Evolutionary conservation across 2,888 invertebrate species (phyloP).

Genomic region (Caenorhabditis angaria): DNA sequence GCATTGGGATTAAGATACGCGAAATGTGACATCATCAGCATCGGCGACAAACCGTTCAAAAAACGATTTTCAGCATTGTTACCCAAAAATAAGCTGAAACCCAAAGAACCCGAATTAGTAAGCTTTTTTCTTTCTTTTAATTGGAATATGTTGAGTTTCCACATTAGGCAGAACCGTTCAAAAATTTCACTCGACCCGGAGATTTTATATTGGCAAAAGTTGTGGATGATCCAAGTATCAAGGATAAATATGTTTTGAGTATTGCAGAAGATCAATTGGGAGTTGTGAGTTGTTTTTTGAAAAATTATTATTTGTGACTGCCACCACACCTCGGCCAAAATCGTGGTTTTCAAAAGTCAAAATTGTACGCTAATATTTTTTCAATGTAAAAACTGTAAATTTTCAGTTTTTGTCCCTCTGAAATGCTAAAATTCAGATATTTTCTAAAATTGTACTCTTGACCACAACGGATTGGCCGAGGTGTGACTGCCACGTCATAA

Average conservation of each 20-base stretch:
- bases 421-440: too few relatives aligned
- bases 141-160: neutral
- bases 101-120: slow-evolving; percentile 37
- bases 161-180: slow-evolving; percentile 41
- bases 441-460: too few relatives aligned
- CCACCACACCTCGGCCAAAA: too few relatives aligned
- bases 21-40: slow-evolving; percentile 43
- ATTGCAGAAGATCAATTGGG: slow-evolving; percentile 46
- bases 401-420: too few relatives aligned
- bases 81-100: slow-evolving; percentile 40
- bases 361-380: too few relatives aligned
- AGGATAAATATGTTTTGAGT: slow-evolving; percentile 42
- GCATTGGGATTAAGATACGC: slow-evolving; percentile 43
- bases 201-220: slow-evolving; percentile 47
- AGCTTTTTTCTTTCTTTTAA: neutral
- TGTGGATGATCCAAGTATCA: slow-evolving; percentile 40
- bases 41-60: slow-evolving; percentile 45
- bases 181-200: slow-evolving; percentile 41
- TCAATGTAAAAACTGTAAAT: too few relatives aligned
- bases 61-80: slow-evolving; percentile 39
- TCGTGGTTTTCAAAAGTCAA: too few relatives aligned
- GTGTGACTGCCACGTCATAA: too few relatives aligned
- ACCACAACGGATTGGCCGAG: too few relatives aligned
- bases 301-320: slow-evolving; percentile 4
- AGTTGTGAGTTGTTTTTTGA: slow-evolving; percentile 17